Evolutionary conservation across 2,113 vertebrate species (phyloP).

Genomic region (Synodontis membranacea): DNA sequence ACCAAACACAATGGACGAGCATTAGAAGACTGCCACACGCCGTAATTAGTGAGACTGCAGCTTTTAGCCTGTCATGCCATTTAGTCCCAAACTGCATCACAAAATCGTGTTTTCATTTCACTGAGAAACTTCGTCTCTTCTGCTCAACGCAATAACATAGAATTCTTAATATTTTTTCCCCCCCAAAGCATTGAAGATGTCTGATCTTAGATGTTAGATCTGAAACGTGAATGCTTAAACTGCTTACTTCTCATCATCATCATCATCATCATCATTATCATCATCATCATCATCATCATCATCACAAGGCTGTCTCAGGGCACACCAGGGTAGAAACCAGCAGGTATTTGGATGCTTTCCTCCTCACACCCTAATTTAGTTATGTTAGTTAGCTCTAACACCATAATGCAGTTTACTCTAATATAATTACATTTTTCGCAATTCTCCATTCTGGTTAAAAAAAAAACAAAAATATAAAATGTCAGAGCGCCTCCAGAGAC

Average conservation of each 20-base stretch:
- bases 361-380: background rate
- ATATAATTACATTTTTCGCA: background rate
- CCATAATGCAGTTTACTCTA: conserved; percentile 13
- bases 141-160: background rate
- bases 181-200: background rate
- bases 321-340: background rate
- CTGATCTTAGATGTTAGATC: no score
- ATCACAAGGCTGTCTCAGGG: background rate
- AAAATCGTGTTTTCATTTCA: background rate
- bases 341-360: background rate
- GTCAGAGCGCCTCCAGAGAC: background rate
- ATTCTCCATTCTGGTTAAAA: conserved; percentile 12
- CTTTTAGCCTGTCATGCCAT: conserved; percentile 15
- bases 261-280: background rate
- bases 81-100: background rate
- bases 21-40: background rate
- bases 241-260: background rate
- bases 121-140: background rate
- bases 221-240: background rate
- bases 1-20: conserved; percentile 7
- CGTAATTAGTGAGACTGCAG: conserved; percentile 16
- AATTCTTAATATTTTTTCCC: background rate
- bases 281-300: conserved; percentile 2
- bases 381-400: conserved; percentile 6
- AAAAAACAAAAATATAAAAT: no score